Percentiles rank a stretch among this genome's conserved stretches.
These are phyloP conservation scores for Microctonus aethiopoides DNA, from an alignment of 2,888 invertebrate species.

Conservation along the genomic window DNA sequence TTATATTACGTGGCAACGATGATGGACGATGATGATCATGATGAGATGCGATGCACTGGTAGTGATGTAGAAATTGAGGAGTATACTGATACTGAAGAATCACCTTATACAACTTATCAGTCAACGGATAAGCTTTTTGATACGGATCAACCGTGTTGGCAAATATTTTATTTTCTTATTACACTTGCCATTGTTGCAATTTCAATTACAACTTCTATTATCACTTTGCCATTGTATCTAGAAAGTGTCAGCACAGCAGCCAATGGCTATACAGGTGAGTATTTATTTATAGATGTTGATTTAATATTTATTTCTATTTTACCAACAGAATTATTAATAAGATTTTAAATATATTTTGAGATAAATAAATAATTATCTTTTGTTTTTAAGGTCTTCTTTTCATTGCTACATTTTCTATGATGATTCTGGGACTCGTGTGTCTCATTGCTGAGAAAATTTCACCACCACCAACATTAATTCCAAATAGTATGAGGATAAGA, in stretches of 20 bases:
- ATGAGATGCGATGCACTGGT: constrained; percentile 58
- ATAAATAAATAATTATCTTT: neutral
- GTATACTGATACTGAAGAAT: constrained; percentile 62
- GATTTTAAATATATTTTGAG: neutral
- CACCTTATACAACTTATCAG: constrained; percentile 58
- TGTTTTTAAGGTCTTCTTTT: constrained; percentile 54
- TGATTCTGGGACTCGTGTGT: constrained; percentile 51
- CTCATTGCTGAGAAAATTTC: constrained; percentile 52
- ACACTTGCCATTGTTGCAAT: constrained; percentile 66
- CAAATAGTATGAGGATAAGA: constrained; percentile 60
- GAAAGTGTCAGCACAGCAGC: constrained; percentile 62
- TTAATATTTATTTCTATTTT: constrained; percentile 10
- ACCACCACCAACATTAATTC: constrained; percentile 55
- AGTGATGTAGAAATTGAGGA: constrained; percentile 62
- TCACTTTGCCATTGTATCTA: constrained; percentile 70
- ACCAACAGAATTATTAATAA: no score
- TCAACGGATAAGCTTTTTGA: constrained; percentile 60
- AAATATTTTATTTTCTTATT: constrained; percentile 67
- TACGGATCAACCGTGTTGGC: constrained; percentile 58
- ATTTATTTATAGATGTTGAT: neutral
- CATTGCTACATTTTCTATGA: constrained; percentile 53
- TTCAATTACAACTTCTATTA: constrained; percentile 68
- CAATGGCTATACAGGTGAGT: constrained; percentile 61
- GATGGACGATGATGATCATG: constrained; percentile 63
- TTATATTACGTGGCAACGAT: no score